Base-by-base conservation (phyloP, 2,113 vertebrate species). In the Lutjanus erythropterus region DNA sequence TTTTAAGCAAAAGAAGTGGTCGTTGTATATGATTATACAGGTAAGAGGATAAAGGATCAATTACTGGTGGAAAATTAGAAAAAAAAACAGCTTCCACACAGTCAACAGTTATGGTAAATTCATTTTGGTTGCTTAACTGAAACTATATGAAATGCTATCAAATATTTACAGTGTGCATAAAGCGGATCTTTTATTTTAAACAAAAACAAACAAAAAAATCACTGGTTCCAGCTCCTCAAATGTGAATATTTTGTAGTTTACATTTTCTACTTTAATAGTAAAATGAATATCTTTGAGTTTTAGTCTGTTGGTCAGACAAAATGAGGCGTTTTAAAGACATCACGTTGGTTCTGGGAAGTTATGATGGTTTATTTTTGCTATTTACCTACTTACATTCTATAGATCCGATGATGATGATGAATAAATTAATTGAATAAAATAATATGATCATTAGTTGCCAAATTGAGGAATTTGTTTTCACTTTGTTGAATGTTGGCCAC, bases 201-300 rank as follows among this genome's bases (percentile, higher is more conserved):
- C n/a, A n/a, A n/a, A n/a, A n/a, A n/a, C n/a, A n/a, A n/a, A 41
- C 9, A 41, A 41, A 41, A 58, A 18, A 58, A 58, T 58, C 18
- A 37, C 9, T 4, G 35, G 35, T 37, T 37, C 9, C 10, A 35
- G 10, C 56, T 11, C 12, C 33, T 59, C 6, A 4, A 39, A 41
- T 23, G 10, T 59, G 10, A 35, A 35, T 59, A 59, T 21, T 15
- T 60, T 60, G 5, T 60, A 14, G 2, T 39, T 37, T 37, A 14
- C 1, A 3, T 14, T 11, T 6, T 25, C 14, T 27, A 25, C 14
- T 18, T 11, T 64, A 23, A 42, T 2, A 14, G 23, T 5, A 27
- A 27, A 52, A n/a, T 61, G 59, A 61, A 37, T 14, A 60, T 35
- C 31, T 59, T 35, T 59, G 31, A 19, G 19, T 59, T 58, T 58